phyloP scores from a whole-genome alignment of 2,113 vertebrate species.

The Pachypanchax playfairii region DNA sequence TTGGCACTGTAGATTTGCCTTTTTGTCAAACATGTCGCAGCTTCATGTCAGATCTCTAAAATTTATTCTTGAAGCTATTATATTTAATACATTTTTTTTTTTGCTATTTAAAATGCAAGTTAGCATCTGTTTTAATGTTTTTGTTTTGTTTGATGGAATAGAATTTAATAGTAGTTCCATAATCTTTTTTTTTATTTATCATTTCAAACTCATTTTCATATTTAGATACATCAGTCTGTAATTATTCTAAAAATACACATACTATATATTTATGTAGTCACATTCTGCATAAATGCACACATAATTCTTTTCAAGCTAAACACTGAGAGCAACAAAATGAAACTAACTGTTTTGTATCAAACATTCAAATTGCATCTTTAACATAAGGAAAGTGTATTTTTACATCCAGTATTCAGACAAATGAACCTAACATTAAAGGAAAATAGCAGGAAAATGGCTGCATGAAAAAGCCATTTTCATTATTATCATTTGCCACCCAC shows the following conservation, averaged over 20 bases:
- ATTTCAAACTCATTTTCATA: not conserved
- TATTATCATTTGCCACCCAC: constrained; percentile 16
- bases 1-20: constrained; percentile 53
- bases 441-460: not conserved
- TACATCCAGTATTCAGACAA: not conserved
- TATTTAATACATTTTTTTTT: constrained; percentile 19
- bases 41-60: constrained; percentile 43
- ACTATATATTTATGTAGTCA: not conserved
- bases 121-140: constrained; percentile 3
- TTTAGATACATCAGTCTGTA: not conserved
- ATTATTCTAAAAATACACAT: too few relatives aligned
- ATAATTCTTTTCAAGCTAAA: not conserved
- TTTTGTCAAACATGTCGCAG: constrained; percentile 62
- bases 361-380: too few relatives aligned
- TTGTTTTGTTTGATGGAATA: not conserved
- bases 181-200: not conserved
- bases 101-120: constrained; percentile 25
- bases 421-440: not conserved
- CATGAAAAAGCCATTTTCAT: constrained; percentile 21
- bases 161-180: not conserved
- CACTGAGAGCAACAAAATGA: not conserved
- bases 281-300: not conserved
- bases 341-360: not conserved
- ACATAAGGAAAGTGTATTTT: not conserved
- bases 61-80: constrained; percentile 37